These are phyloP conservation scores for Cephus pulcher DNA, from an alignment of 2,888 invertebrate species.

Conservation along the genomic window DNA sequence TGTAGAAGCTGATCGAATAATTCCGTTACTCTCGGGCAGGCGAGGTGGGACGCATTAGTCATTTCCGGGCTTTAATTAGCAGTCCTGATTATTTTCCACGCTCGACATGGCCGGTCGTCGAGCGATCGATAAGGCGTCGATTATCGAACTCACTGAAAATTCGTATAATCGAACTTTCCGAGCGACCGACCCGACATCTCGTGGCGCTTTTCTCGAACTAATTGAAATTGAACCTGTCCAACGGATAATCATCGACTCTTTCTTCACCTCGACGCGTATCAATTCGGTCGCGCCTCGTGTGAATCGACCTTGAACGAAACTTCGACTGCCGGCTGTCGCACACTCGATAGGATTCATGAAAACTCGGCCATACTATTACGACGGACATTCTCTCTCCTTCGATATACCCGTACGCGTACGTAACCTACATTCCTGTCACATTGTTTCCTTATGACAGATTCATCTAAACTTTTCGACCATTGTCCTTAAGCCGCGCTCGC, in stretches of 20 bases:
- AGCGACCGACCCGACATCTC: not conserved
- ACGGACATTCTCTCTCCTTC: not conserved
- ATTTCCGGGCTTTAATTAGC: constrained; percentile 19
- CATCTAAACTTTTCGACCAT: constrained; percentile 34
- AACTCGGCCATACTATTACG: constrained; percentile 41
- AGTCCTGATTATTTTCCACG: not conserved
- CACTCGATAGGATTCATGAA: constrained; percentile 50
- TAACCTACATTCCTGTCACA: constrained; percentile 11
- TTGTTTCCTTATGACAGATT: constrained; percentile 35
- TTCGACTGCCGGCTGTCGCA: constrained; percentile 20
- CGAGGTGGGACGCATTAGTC: constrained; percentile 25
- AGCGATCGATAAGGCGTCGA: not conserved
- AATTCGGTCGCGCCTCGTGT: not conserved
- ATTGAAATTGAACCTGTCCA: not conserved
- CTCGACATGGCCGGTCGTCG: not conserved
- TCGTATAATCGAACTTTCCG: not conserved
- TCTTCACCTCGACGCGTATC: not conserved
- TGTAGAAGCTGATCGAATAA: not conserved
- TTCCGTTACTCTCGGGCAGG: not conserved
- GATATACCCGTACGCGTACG: not conserved
- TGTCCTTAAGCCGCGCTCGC: constrained; percentile 5
- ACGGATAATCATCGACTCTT: not conserved
- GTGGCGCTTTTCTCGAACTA: not conserved
- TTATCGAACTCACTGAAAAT: not conserved
- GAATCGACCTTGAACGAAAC: not conserved